Percentiles rank a stretch among this genome's conserved stretches.
These are phyloP conservation scores for Synanthedon myopaeformis DNA, from an alignment of 2,888 invertebrate genomes.

Conservation along the genomic window DNA sequence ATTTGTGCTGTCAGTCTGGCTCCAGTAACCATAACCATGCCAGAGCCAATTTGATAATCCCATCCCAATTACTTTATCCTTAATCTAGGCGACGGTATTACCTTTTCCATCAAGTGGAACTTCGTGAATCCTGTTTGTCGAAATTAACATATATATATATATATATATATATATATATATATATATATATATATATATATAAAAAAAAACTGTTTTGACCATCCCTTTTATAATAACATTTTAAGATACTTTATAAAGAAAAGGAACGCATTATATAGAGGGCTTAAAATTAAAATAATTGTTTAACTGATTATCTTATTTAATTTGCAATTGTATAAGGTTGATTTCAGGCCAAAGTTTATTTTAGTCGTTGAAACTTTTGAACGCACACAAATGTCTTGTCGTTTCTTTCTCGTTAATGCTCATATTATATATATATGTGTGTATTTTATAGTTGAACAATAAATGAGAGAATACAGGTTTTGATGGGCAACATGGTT, in stretches of 20 bases:
- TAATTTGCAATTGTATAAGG: constrained; percentile 44
- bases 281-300: constrained; percentile 1
- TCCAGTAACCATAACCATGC: no score
- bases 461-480: background rate
- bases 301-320: constrained; percentile 19
- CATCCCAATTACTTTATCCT: no score
- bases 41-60: no score
- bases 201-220: no score
- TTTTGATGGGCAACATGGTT: background rate
- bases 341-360: constrained; percentile 51
- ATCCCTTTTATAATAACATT: constrained; percentile 1
- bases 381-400: background rate
- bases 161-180: no score
- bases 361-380: constrained; percentile 14
- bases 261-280: background rate
- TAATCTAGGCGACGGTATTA: no score
- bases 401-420: background rate
- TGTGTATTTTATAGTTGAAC: background rate
- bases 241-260: constrained; percentile 10
- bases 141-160: no score
- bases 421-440: background rate
- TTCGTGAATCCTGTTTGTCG: no score
- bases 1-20: no score
- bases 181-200: no score
- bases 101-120: no score